Percentiles rank a stretch among this genome's conserved stretches.
phyloP scores from a whole-genome alignment of 2,888 invertebrate genomes.

The Alitta virens region DNA sequence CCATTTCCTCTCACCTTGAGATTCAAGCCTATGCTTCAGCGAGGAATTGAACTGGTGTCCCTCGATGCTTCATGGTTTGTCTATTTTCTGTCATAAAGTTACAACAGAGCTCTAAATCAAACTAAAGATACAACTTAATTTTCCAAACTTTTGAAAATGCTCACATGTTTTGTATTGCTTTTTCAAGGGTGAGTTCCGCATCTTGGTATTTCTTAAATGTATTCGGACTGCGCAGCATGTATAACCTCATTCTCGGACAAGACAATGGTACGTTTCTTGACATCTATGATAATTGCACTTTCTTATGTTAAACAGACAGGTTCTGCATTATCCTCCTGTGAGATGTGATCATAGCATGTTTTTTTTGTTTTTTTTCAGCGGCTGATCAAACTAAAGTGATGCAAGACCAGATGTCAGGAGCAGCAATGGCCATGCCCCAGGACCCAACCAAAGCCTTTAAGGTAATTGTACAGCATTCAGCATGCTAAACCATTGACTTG shows the following conservation, averaged over 20 bases:
- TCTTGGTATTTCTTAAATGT: slow-evolving; percentile 99
- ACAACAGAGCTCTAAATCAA: no score
- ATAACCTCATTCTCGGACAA: slow-evolving; percentile 93
- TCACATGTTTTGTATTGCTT: no score
- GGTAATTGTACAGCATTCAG: slow-evolving; percentile 32
- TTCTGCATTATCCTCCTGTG: no score
- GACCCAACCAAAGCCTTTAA: slow-evolving; percentile 98
- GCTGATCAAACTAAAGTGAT: slow-evolving; percentile 93
- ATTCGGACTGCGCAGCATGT: slow-evolving; percentile 95
- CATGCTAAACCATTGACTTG: no score
- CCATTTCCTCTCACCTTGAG: slow-evolving; percentile 96
- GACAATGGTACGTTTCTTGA: slow-evolving; percentile 72
- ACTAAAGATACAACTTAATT: no score
- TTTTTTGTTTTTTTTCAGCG: slow-evolving; percentile 61
- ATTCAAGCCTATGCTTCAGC: slow-evolving; percentile 98
- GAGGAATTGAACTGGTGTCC: slow-evolving; percentile 91
- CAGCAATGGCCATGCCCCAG: slow-evolving; percentile 88
- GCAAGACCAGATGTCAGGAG: slow-evolving; percentile 95
- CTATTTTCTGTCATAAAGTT: no score
- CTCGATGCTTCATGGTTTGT: slow-evolving; percentile 90
- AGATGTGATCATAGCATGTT: neutral
- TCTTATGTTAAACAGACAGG: no score
- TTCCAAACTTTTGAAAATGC: no score
- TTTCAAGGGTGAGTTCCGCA: slow-evolving; percentile 82
- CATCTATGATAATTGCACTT: no score